A percentile compares a stretch with the other conserved stretches of the same genome.
Conservation (phyloP, 2,888 invertebrate species). For the Pyrocoelia pectoralis region DNA sequence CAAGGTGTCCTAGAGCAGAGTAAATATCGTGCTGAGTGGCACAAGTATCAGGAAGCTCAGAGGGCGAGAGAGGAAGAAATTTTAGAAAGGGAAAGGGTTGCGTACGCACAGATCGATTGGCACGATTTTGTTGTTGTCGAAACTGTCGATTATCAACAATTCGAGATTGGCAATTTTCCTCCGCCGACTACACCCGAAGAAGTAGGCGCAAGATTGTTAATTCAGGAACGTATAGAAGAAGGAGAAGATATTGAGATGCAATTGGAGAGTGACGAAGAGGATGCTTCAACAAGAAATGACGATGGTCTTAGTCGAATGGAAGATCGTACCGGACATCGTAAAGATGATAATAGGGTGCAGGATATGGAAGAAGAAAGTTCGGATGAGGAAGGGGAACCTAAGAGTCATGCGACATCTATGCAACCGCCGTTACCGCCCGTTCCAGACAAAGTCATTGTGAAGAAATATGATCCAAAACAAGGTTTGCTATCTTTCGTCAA, state of each 20-base stretch:
- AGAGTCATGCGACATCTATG: constrained; percentile 57
- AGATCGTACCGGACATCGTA: constrained; percentile 65
- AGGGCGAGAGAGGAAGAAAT: constrained; percentile 94
- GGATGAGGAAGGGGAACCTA: constrained; percentile 67
- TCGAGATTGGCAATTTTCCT: constrained; percentile 95
- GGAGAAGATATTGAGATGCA: constrained; percentile 91
- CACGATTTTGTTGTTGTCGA: constrained; percentile 99
- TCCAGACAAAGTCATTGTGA: constrained; percentile 93
- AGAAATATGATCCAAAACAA: constrained; percentile 97
- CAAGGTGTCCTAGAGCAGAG: constrained; percentile 84
- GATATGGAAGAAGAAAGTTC: constrained; percentile 94
- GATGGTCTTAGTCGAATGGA: constrained; percentile 73
- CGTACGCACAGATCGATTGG: constrained; percentile 99
- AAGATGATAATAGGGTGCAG: constrained; percentile 72
- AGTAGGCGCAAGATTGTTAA: constrained; percentile 92
- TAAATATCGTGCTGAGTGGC: constrained; percentile 95
- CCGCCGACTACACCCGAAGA: constrained; percentile 97
- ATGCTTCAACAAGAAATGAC: constrained; percentile 52
- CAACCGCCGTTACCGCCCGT: constrained; percentile 81
- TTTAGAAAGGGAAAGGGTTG: constrained; percentile 91
- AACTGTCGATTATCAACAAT: constrained; percentile 98
- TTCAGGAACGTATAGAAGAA: constrained; percentile 84
- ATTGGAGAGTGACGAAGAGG: constrained; percentile 82
- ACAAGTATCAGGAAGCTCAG: constrained; percentile 92
- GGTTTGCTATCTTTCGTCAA: constrained; percentile 54